Conservation (phyloP, 2,888 invertebrate genomes). For the Homarus gammarus region DNA sequence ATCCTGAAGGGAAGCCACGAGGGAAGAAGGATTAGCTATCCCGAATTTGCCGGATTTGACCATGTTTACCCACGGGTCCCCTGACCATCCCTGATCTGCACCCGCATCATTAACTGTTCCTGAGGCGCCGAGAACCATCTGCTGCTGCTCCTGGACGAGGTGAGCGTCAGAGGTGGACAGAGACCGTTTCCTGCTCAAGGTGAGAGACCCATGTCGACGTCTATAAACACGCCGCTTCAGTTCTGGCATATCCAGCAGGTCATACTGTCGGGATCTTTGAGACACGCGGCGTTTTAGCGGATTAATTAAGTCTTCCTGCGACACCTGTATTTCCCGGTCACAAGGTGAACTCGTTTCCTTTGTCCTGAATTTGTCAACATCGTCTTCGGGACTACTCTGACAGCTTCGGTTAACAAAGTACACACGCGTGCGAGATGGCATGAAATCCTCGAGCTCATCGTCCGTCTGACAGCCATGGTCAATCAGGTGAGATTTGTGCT, state of each 20-base stretch:
- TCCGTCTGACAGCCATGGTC: constrained; percentile 61
- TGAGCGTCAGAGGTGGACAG: constrained; percentile 13
- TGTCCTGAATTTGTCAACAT: not conserved
- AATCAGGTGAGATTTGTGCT: not conserved
- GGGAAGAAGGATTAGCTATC: constrained; percentile 47
- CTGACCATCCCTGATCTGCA: not conserved
- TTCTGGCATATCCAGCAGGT: constrained; percentile 44
- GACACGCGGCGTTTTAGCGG: constrained; percentile 43
- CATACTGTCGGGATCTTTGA: constrained; percentile 34
- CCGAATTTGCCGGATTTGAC: constrained; percentile 32
- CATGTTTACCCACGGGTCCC: not conserved
- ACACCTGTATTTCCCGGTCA: constrained; percentile 56
- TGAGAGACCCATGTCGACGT: not conserved
- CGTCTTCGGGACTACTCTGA: constrained; percentile 24
- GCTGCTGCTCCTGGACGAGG: not conserved
- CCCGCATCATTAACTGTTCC: not conserved
- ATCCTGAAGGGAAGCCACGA: constrained; percentile 54
- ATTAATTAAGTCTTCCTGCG: constrained; percentile 35
- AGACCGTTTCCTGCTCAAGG: constrained; percentile 17
- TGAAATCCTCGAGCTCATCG: not conserved
- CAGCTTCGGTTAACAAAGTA: not conserved
- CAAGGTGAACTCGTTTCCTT: constrained; percentile 2
- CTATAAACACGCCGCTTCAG: constrained; percentile 51
- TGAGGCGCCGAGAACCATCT: not conserved
- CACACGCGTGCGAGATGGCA: not conserved